Evolutionary conservation across 2,113 vertebrate species (phyloP).

Genomic region (Abramis brama): DNA sequence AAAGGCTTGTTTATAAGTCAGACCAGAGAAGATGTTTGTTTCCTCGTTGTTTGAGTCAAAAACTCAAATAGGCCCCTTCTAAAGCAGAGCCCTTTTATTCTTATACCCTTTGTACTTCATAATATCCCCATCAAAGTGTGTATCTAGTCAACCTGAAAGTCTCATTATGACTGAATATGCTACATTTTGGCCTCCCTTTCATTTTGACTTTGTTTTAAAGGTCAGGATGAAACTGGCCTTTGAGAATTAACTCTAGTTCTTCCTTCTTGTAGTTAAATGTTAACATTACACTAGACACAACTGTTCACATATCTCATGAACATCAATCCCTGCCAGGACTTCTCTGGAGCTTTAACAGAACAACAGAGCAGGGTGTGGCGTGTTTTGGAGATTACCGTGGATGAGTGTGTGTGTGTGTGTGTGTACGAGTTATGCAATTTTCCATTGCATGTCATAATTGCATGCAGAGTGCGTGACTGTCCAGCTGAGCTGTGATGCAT

Average conservation of each 20-base stretch:
- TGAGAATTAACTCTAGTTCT: not conserved
- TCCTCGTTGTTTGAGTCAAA: not conserved
- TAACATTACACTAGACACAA: not conserved
- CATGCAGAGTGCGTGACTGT: slow-evolving; percentile 49
- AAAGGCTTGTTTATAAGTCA: slow-evolving; percentile 17
- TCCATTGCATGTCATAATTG: slow-evolving; percentile 63
- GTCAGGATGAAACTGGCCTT: slow-evolving; percentile 11
- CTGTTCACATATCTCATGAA: not conserved
- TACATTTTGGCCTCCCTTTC: not conserved
- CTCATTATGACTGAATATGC: not conserved
- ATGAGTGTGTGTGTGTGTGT: not conserved
- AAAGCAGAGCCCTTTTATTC: not conserved
- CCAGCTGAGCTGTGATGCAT: slow-evolving; percentile 19
- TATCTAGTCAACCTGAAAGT: not conserved
- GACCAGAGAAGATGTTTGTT: not conserved
- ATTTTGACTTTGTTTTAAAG: slow-evolving; percentile 17
- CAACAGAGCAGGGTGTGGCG: slow-evolving; percentile 34
- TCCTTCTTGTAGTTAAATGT: not conserved
- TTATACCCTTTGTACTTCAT: not conserved
- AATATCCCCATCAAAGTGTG: slow-evolving; percentile 4
- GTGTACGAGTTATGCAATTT: slow-evolving; percentile 66
- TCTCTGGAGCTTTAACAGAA: not conserved
- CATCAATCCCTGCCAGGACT: not conserved
- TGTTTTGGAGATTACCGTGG: slow-evolving; percentile 9
- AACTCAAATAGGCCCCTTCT: not conserved